Percentiles rank a stretch among this genome's conserved stretches.
Conservation (phyloP, 2,113 vertebrate genomes). For the Miniopterus natalensis region DNA sequence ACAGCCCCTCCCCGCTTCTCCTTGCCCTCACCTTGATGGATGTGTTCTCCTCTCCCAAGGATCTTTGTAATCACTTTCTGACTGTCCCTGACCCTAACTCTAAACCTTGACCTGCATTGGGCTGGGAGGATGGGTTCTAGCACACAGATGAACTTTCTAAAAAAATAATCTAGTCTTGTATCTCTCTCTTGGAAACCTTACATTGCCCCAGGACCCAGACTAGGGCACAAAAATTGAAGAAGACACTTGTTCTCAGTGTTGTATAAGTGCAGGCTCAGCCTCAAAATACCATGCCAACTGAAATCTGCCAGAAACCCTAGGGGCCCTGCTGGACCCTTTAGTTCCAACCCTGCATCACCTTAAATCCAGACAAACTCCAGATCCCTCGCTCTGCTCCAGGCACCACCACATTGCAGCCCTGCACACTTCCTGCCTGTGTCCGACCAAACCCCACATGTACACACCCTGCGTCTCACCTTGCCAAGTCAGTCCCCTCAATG, state of each 20-base stretch:
- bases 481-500: fast-evolving
- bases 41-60: not conserved
- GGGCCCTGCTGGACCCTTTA: not conserved
- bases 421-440: not conserved
- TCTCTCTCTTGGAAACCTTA: not conserved
- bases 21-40: not conserved
- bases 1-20: not conserved
- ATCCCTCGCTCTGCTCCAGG: not conserved
- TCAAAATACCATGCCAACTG: not conserved
- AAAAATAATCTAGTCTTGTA: not conserved
- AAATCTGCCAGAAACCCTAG: not conserved
- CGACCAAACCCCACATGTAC: not conserved
- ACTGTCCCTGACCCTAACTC: not conserved
- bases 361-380: not conserved
- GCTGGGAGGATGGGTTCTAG: not conserved
- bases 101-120: not conserved
- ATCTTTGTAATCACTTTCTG: not conserved
- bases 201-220: not conserved
- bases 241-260: not conserved
- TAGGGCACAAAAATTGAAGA: not conserved
- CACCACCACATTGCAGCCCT: not conserved
- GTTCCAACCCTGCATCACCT: not conserved
- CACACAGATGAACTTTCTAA: not conserved
- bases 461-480: not conserved
- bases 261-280: not conserved